Conservation (phyloP, 2,113 vertebrate species). For the Corythaixoides concolor region DNA sequence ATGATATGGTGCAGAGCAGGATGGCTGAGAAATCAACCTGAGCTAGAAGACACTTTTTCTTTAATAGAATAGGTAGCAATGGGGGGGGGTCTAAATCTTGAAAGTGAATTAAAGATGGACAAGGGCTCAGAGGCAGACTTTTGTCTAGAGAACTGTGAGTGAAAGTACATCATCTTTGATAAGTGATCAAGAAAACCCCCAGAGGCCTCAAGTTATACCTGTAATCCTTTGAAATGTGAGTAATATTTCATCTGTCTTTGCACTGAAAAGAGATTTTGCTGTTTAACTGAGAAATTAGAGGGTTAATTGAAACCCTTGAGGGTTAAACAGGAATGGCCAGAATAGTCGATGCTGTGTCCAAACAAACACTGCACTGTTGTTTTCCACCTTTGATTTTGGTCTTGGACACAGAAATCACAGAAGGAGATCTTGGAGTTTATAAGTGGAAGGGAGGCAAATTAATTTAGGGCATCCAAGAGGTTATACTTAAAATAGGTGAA, state of each 20-base stretch:
- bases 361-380: not conserved
- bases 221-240: not conserved
- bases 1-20: not conserved
- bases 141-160: not conserved
- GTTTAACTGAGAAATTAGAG: not conserved
- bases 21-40: not conserved
- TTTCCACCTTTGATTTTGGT: not conserved
- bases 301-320: not conserved
- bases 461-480: not conserved
- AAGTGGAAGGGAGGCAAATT: not conserved
- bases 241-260: not conserved
- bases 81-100: not conserved
- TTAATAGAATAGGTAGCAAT: not conserved
- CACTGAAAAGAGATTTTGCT: not conserved
- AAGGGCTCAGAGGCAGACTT: not conserved
- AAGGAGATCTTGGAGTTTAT: not conserved
- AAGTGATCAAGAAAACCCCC: not conserved
- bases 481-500: not conserved
- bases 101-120: not conserved
- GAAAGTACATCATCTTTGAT: not conserved
- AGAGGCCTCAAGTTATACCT: not conserved
- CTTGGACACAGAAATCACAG: not conserved
- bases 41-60: not conserved
- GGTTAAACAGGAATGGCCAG: not conserved
- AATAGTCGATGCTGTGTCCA: not conserved